Conservation (phyloP, 2,888 invertebrate genomes). For the Aphelenchoides bicaudatus region DNA sequence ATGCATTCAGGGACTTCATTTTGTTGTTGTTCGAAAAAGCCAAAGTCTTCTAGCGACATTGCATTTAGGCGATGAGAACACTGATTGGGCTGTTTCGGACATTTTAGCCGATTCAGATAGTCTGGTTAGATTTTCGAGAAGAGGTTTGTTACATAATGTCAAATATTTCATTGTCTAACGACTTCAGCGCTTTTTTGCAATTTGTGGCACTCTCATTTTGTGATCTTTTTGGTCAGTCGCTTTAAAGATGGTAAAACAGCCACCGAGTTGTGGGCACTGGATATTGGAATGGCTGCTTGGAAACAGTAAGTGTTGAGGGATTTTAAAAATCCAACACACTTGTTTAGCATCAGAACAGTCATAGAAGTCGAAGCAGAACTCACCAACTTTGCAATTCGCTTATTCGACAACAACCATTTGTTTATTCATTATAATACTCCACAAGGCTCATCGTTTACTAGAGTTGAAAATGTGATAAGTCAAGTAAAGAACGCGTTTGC, state of each 20-base stretch:
- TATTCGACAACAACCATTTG: conserved; percentile 11
- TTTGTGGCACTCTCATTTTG: not conserved
- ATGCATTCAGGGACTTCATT: conserved; percentile 11
- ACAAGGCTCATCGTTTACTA: not conserved
- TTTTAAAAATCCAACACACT: not conserved
- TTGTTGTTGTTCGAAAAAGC: not conserved
- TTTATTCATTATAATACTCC: conserved; percentile 3
- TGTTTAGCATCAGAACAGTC: conserved; percentile 5
- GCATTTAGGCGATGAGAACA: not conserved
- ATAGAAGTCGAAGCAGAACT: not conserved
- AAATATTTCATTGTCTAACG: too few species aligned
- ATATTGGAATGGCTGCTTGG: conserved; percentile 4
- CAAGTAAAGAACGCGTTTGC: not conserved
- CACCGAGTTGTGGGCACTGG: conserved; percentile 15
- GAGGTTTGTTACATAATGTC: too few species aligned
- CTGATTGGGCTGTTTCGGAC: not conserved
- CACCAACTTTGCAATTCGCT: conserved; percentile 9
- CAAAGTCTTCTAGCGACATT: not conserved
- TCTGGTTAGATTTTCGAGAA: not conserved
- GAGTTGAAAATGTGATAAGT: not conserved
- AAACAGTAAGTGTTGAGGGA: conserved; percentile 2
- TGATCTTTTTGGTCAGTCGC: conserved; percentile 7
- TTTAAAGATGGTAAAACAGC: not conserved
- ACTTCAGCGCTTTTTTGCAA: not conserved
- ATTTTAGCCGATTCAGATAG: conserved; percentile 6